These are phyloP conservation scores for Thunnus maccoyii DNA, from an alignment of 2,113 vertebrate genomes.

Conservation along the genomic window DNA sequence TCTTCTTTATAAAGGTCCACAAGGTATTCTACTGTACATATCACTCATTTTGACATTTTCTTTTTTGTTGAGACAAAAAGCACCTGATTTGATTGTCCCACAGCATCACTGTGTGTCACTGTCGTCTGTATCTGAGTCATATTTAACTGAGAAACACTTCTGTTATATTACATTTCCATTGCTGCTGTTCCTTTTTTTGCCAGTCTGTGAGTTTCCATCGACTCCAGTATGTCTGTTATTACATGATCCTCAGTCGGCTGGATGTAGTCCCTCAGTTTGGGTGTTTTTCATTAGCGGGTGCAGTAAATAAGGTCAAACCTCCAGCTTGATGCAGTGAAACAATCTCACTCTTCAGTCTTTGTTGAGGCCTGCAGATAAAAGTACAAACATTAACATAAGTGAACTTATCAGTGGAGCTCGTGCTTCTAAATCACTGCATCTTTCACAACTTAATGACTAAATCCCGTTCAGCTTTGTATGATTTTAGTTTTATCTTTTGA, in stretches of 20 bases:
- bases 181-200: background rate
- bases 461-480: no score
- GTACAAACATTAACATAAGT: background rate
- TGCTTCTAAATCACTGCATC: background rate
- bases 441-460: no score
- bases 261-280: background rate
- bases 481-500: no score
- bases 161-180: background rate
- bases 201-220: background rate
- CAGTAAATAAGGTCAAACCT: constrained; percentile 22
- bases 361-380: constrained; percentile 58
- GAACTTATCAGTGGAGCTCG: background rate
- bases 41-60: background rate
- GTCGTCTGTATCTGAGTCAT: no score
- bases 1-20: no score
- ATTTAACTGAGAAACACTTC: background rate
- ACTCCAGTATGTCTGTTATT: background rate
- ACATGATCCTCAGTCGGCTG: background rate
- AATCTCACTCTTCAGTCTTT: constrained; percentile 69
- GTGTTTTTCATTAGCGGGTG: background rate
- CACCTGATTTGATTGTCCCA: no score
- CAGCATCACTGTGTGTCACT: background rate
- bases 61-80: background rate
- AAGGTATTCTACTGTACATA: no score
- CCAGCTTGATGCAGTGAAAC: background rate